phyloP scores from a whole-genome alignment of 2,888 invertebrate genomes.

The Drosophila meridiana region DNA sequence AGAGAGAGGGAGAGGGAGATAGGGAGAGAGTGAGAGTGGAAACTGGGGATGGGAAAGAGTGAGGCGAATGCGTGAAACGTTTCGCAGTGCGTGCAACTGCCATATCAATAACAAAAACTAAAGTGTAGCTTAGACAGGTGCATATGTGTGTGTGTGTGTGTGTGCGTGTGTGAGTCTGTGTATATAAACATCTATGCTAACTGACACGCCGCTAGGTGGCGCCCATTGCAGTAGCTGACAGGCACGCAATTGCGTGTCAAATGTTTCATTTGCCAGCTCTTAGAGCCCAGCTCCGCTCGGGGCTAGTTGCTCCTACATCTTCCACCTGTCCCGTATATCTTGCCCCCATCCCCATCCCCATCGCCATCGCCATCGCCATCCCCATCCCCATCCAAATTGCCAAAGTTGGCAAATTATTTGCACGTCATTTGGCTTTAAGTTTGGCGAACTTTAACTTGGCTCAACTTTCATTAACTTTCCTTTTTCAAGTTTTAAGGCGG shows the following conservation, averaged over 20 bases:
- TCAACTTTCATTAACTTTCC: constrained; percentile 4
- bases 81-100: constrained; percentile 72
- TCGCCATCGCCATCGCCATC: background rate
- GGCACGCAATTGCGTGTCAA: constrained; percentile 53
- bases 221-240: constrained; percentile 39
- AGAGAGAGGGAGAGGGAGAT: background rate
- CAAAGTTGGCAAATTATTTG: constrained; percentile 53
- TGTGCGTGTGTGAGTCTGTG: constrained; percentile 6
- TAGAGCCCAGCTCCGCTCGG: background rate
- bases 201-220: constrained; percentile 59
- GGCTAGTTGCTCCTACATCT: background rate
- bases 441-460: constrained; percentile 24
- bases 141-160: background rate
- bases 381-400: background rate
- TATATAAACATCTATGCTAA: constrained; percentile 39
- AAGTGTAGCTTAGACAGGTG: constrained; percentile 38
- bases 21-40: constrained; percentile 1
- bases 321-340: background rate
- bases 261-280: constrained; percentile 12
- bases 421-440: constrained; percentile 54
- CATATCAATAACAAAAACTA: constrained; percentile 72
- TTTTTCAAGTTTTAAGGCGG: constrained; percentile 1
- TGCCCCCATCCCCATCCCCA: background rate
- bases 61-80: constrained; percentile 53
- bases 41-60: no score